Evolutionary conservation across 1,140 invertebrate genomes (phyloP).

Genomic region (Musca vetustissima): DNA sequence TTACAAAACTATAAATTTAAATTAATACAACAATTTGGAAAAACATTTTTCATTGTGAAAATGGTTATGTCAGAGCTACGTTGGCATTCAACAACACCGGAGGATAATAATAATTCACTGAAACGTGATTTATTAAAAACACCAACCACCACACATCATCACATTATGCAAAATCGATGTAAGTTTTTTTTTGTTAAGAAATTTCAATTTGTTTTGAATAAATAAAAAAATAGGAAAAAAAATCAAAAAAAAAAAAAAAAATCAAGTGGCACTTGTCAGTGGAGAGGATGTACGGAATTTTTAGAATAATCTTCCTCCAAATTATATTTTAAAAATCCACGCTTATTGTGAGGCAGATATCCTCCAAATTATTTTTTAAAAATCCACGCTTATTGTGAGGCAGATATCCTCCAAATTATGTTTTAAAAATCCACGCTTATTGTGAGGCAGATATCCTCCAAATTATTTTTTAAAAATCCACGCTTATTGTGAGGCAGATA

Average conservation of each 20-base stretch:
- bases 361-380: no score
- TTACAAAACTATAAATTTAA: not conserved
- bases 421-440: no score
- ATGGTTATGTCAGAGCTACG: conserved; percentile 56
- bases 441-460: no score
- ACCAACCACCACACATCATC: conserved; percentile 42
- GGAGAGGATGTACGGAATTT: no score
- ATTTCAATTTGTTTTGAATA: not conserved
- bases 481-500: no score
- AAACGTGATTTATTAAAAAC: conserved; percentile 52
- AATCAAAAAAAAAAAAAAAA: not conserved
- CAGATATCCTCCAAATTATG: no score
- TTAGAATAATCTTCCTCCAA: no score
- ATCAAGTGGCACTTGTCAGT: no score
- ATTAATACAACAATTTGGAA: not conserved
- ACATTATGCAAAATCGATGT: conserved; percentile 54
- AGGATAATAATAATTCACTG: conserved; percentile 52
- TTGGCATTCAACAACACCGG: conserved; percentile 50
- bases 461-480: no score
- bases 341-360: no score
- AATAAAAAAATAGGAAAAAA: not conserved
- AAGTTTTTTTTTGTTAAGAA: conserved; percentile 39
- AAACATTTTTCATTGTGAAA: conserved; percentile 37
- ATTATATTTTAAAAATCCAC: no score
- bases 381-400: no score